phyloP scores from a whole-genome alignment of 2,888 invertebrate species.

The Rhamnusium bicolor region DNA sequence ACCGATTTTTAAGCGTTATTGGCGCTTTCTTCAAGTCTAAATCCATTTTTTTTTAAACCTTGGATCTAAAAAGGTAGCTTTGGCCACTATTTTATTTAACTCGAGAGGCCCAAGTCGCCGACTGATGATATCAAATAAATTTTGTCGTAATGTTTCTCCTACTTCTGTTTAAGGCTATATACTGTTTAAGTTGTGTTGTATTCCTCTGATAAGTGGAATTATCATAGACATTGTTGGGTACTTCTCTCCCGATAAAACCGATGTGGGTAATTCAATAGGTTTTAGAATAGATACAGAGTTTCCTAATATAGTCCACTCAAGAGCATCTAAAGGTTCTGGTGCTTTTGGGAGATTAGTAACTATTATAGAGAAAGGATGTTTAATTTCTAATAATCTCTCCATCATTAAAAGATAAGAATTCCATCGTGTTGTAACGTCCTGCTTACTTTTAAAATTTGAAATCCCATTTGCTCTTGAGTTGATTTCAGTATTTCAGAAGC shows the following conservation, averaged over 20 bases:
- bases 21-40: constrained; percentile 44
- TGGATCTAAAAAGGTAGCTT: constrained; percentile 47
- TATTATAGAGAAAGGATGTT: constrained; percentile 32
- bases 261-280: constrained; percentile 36
- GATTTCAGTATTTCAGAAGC: constrained; percentile 4
- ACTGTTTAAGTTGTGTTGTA: too few species aligned
- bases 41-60: constrained; percentile 51
- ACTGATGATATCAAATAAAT: background rate
- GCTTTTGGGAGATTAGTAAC: constrained; percentile 34
- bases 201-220: too few species aligned
- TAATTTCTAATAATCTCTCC: constrained; percentile 10
- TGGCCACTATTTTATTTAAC: background rate
- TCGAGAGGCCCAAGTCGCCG: background rate
- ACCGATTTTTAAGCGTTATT: constrained; percentile 44
- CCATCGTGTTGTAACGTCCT: constrained; percentile 56
- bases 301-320: constrained; percentile 37
- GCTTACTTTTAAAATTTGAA: constrained; percentile 54
- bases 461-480: constrained; percentile 30
- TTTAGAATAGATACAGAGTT: constrained; percentile 39
- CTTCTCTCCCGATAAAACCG: constrained; percentile 38
- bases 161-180: too few species aligned
- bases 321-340: constrained; percentile 35
- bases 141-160: background rate
- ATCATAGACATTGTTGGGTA: constrained; percentile 42
- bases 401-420: constrained; percentile 44